Evolutionary conservation across 2,113 vertebrate species (phyloP).

Genomic region (Picathartes gymnocephalus): DNA sequence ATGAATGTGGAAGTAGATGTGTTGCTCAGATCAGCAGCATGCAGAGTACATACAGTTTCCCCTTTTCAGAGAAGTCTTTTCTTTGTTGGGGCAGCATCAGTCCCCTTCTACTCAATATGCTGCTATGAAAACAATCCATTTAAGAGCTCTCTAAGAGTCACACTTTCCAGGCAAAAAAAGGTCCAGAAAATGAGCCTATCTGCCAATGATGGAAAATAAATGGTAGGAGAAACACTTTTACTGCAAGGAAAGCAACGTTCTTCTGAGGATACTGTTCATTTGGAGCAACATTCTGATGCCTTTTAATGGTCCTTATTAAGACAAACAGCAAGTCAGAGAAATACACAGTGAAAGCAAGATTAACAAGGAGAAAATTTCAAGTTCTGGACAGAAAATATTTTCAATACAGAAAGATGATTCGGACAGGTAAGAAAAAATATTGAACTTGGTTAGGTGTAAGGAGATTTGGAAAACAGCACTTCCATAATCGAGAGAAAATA

Average conservation of each 20-base stretch:
- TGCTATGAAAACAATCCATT: neutral
- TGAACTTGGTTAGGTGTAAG: neutral
- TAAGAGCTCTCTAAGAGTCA: neutral
- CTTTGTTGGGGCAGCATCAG: neutral
- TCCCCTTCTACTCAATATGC: neutral
- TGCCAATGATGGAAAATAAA: neutral
- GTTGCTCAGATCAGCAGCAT: neutral
- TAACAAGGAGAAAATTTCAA: neutral
- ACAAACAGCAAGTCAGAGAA: neutral
- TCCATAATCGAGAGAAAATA: neutral
- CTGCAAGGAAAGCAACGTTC: neutral
- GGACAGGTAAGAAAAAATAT: neutral
- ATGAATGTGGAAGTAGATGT: neutral
- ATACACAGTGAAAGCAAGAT: neutral
- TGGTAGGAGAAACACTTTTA: neutral
- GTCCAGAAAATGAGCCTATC: neutral
- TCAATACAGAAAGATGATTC: neutral
- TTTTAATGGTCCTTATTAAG: neutral
- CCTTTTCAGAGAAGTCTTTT: neutral
- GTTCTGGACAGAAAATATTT: neutral
- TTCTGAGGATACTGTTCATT: neutral
- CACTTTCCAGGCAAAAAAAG: neutral
- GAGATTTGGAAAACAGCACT: neutral
- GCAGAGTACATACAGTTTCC: neutral
- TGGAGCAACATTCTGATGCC: neutral